Percentiles rank a stretch among this genome's conserved stretches.
These are phyloP conservation scores for Sparidentex hasta DNA, from an alignment of 2,797 vertebrate genomes.

Conservation along the genomic window DNA sequence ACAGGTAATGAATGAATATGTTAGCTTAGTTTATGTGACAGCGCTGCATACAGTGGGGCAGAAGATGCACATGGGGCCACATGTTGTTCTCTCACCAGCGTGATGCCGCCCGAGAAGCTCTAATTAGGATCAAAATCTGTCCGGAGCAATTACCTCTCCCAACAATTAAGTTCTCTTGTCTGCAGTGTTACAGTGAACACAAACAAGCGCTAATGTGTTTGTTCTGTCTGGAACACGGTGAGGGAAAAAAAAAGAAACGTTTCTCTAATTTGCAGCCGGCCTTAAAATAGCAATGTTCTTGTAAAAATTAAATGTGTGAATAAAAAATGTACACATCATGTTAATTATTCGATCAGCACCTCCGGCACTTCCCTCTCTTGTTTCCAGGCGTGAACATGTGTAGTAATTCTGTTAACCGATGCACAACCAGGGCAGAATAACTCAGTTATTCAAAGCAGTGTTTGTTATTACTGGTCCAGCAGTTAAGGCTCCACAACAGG, in stretches of 20 bases:
- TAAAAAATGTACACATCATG: neutral
- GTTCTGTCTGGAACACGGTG: conserved; percentile 7
- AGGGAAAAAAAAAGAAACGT: neutral
- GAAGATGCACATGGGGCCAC: conserved; percentile 41
- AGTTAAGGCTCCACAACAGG: too few species aligned
- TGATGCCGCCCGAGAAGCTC: conserved; percentile 39
- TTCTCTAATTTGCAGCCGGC: neutral
- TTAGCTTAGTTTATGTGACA: conserved; percentile 41
- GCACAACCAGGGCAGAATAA: neutral
- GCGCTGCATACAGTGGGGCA: conserved; percentile 41
- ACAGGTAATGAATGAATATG: conserved; percentile 62
- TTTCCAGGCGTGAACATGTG: neutral
- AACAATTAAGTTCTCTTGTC: conserved; percentile 35
- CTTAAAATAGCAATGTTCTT: neutral
- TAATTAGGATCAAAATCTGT: conserved; percentile 61
- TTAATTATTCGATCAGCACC: neutral
- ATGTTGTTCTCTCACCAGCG: conserved; percentile 29
- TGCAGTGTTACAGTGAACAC: conserved; percentile 13
- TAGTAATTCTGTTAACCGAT: neutral
- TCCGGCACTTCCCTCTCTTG: neutral
- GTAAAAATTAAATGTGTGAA: neutral
- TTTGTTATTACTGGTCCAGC: neutral
- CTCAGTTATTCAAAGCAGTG: neutral
- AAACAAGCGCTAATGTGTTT: conserved; percentile 8
- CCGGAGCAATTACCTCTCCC: conserved; percentile 31